Conservation (phyloP, 2,797 vertebrate genomes). For the Chelon auratus region DNA sequence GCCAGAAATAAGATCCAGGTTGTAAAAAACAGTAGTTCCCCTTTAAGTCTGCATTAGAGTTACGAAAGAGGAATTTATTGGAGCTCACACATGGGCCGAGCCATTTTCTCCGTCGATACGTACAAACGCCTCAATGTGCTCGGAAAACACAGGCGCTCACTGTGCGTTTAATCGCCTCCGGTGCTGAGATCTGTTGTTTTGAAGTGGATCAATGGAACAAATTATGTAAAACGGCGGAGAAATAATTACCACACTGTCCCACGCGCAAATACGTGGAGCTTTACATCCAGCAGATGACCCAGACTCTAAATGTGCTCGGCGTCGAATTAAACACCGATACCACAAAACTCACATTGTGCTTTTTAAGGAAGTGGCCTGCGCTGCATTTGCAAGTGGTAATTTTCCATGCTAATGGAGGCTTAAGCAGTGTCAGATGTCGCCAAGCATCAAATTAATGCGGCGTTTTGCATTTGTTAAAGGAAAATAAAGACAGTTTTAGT, state of each 20-base stretch:
- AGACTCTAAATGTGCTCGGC: neutral
- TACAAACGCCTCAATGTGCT: neutral
- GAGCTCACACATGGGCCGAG: neutral
- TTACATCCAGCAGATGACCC: neutral
- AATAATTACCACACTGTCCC: conserved; percentile 19
- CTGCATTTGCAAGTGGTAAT: neutral
- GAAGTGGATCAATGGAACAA: conserved; percentile 18
- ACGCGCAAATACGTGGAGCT: neutral
- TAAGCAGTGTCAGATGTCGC: too few species aligned
- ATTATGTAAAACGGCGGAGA: conserved; percentile 15
- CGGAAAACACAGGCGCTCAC: neutral
- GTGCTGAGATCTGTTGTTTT: neutral
- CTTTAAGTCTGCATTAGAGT: conserved; percentile 5
- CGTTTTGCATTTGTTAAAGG: neutral
- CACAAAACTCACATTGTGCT: neutral
- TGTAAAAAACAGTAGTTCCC: too few species aligned
- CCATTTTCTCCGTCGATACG: neutral
- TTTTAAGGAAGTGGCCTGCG: too few species aligned
- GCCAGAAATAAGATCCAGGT: too few species aligned
- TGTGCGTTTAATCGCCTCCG: conserved; percentile 14
- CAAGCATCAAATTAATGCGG: too few species aligned
- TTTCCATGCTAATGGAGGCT: neutral
- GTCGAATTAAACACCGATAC: neutral
- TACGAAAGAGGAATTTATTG: neutral
- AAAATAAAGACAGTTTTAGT: neutral